These are phyloP conservation scores for Apodemia hepburni DNA, from an alignment of 2,888 invertebrate genomes.

Conservation along the genomic window DNA sequence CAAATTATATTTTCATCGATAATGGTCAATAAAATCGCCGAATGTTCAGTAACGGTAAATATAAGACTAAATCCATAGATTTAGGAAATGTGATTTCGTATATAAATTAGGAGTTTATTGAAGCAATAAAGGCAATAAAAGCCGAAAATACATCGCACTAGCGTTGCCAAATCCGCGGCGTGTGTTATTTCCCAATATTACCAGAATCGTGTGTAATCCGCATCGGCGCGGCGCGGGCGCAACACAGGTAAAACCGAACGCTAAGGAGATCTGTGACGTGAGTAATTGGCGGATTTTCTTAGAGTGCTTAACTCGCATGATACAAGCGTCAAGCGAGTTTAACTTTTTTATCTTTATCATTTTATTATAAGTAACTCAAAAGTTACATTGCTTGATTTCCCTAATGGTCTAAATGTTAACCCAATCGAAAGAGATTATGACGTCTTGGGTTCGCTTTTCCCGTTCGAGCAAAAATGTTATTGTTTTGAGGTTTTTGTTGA, in stretches of 20 bases:
- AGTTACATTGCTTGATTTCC: too few species aligned
- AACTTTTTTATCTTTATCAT: neutral
- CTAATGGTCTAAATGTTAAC: too few species aligned
- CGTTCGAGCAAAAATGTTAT: too few species aligned
- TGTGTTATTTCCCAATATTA: slow-evolving; percentile 2
- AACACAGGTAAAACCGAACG: slow-evolving; percentile 1
- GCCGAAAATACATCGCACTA: slow-evolving; percentile 8
- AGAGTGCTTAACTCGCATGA: neutral
- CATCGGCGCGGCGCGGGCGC: neutral
- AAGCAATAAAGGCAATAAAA: slow-evolving; percentile 3
- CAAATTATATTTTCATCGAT: neutral
- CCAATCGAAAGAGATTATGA: too few species aligned
- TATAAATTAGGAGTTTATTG: slow-evolving; percentile 4
- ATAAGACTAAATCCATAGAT: neutral
- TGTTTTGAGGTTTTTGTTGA: too few species aligned
- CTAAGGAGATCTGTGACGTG: neutral
- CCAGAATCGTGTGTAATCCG: neutral
- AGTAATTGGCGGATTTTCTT: neutral
- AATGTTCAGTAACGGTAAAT: neutral
- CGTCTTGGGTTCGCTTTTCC: too few species aligned
- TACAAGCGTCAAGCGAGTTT: neutral
- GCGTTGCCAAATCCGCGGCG: slow-evolving; percentile 5
- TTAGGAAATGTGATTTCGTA: neutral
- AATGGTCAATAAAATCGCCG: neutral
- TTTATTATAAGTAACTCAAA: too few species aligned